phyloP scores from a whole-genome alignment of 2,888 invertebrate species.

The Aromia moschata region DNA sequence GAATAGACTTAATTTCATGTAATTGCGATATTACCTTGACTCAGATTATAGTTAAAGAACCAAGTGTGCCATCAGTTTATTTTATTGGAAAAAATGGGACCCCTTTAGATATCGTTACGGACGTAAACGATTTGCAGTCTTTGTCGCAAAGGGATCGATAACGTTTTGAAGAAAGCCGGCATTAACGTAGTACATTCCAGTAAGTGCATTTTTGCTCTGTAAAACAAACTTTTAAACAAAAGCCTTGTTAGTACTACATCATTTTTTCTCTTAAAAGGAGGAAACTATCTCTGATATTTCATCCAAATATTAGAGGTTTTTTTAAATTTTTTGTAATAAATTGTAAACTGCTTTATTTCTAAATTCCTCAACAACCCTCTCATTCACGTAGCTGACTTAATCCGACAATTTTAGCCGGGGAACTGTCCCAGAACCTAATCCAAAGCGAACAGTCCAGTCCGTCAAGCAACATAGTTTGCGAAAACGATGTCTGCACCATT shows the following conservation, averaged over 20 bases:
- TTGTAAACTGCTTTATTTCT: too few species aligned
- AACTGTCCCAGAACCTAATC: slow-evolving; percentile 44
- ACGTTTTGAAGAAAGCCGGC: slow-evolving; percentile 68
- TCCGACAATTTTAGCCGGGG: slow-evolving; percentile 35
- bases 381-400: too few species aligned
- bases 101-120: slow-evolving; percentile 81
- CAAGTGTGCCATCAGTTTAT: slow-evolving; percentile 83
- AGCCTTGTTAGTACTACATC: too few species aligned
- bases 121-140: slow-evolving; percentile 69
- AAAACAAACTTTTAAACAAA: too few species aligned
- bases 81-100: slow-evolving; percentile 86
- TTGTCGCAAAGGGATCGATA: slow-evolving; percentile 73
- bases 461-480: slow-evolving; percentile 63
- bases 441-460: slow-evolving; percentile 39
- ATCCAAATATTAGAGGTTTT: too few species aligned
- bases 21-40: slow-evolving; percentile 12
- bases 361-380: too few species aligned
- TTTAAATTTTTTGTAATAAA: too few species aligned
- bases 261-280: too few species aligned
- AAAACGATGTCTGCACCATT: slow-evolving; percentile 65
- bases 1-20: too few species aligned
- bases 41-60: slow-evolving; percentile 71
- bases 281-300: too few species aligned
- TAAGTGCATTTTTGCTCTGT: too few species aligned
- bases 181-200: slow-evolving; percentile 43